These are phyloP conservation scores for Pelmatolapia mariae DNA, from an alignment of 2,113 vertebrate genomes.

Conservation along the genomic window DNA sequence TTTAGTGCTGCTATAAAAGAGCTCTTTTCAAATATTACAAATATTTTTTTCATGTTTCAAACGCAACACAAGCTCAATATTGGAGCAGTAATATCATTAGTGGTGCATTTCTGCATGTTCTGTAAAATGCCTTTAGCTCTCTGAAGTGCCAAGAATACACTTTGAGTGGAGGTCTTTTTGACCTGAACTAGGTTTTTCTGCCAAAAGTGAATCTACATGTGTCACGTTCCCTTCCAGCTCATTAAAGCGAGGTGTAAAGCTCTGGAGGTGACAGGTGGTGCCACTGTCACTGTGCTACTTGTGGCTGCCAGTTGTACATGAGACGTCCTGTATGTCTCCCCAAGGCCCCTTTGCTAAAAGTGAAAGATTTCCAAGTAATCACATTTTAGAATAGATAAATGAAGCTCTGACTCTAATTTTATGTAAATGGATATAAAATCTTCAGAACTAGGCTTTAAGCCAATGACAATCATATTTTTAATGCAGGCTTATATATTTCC, in stretches of 20 bases:
- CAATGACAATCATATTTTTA: neutral
- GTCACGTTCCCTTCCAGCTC: neutral
- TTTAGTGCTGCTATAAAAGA: neutral
- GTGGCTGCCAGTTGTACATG: neutral
- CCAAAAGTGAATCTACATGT: neutral
- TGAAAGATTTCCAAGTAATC: neutral
- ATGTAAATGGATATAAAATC: neutral
- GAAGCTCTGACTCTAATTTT: neutral
- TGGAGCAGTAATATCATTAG: neutral
- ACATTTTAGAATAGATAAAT: neutral
- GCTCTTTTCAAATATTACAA: neutral
- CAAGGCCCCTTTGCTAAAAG: neutral
- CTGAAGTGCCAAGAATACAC: neutral
- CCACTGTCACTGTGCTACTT: neutral
- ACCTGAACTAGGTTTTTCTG: neutral
- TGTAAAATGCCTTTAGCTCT: neutral
- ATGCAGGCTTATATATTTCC: neutral
- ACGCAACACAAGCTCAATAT: neutral
- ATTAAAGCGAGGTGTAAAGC: neutral
- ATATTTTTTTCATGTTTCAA: neutral
- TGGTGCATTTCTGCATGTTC: neutral
- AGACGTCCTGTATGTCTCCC: neutral
- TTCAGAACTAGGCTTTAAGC: neutral
- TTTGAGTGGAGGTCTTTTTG: neutral
- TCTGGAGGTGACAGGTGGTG: slow-evolving; percentile 3